Evolutionary conservation across 2,888 invertebrate genomes (phyloP).

Genomic region (Nephrotoma flavescens): DNA sequence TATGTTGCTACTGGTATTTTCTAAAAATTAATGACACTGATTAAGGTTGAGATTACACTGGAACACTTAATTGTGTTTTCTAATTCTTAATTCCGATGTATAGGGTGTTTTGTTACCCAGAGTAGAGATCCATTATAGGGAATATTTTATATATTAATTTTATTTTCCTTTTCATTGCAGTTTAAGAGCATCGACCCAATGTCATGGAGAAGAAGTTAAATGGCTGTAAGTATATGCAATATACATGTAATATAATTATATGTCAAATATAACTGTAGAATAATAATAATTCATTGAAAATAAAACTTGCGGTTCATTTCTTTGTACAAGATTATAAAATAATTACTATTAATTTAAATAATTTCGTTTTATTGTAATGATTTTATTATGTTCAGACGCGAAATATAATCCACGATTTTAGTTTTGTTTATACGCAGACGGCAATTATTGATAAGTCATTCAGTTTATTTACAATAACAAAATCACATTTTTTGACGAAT

Average conservation of each 20-base stretch:
- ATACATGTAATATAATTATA: background rate
- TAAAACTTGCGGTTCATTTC: background rate
- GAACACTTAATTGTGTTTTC: background rate
- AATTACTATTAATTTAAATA: background rate
- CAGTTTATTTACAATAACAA: background rate
- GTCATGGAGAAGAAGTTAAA: background rate
- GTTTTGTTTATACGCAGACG: background rate
- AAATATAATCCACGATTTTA: background rate
- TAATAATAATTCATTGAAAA: background rate
- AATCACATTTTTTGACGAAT: background rate
- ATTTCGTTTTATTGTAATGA: background rate
- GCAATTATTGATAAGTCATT: background rate
- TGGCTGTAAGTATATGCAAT: background rate
- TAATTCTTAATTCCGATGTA: background rate
- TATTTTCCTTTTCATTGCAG: background rate
- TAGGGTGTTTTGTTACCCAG: background rate
- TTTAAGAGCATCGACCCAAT: background rate
- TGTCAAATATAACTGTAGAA: background rate
- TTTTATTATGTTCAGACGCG: background rate
- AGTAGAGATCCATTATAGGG: no score
- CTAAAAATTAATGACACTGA: background rate
- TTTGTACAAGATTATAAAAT: background rate
- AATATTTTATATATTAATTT: background rate
- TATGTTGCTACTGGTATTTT: background rate
- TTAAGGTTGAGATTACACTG: background rate